These are phyloP conservation scores for Hedychridium roseum DNA, from an alignment of 2,888 invertebrate genomes.

Conservation along the genomic window DNA sequence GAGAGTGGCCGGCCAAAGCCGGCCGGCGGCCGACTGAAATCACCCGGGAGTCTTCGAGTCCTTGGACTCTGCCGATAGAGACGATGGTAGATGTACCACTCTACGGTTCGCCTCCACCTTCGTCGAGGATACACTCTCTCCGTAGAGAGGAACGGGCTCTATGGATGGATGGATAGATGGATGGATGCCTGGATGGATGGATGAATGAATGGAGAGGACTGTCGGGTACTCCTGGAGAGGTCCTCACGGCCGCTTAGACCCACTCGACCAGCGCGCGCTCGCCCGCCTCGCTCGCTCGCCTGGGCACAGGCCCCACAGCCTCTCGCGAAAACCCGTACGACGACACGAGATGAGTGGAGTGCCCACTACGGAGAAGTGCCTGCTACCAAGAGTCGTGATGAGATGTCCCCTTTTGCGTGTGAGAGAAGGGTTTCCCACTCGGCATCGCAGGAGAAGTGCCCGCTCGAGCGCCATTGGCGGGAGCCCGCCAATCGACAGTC, in stretches of 20 bases:
- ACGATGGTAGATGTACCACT: slow-evolving; percentile 59
- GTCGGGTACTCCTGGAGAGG: slow-evolving; percentile 64
- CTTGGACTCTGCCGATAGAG: slow-evolving; percentile 58
- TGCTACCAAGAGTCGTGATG: slow-evolving; percentile 63
- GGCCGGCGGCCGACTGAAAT: slow-evolving; percentile 63
- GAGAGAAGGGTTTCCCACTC: slow-evolving; percentile 52
- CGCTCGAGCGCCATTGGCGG: slow-evolving; percentile 23
- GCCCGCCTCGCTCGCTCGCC: slow-evolving; percentile 48
- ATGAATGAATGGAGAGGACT: slow-evolving; percentile 58
- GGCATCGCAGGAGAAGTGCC: slow-evolving; percentile 10
- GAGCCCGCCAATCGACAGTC: slow-evolving; percentile 17
- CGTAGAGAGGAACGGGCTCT: slow-evolving; percentile 37
- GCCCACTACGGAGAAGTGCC: slow-evolving; percentile 63
- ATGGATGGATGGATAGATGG: slow-evolving; percentile 51
- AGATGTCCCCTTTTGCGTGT: slow-evolving; percentile 62
- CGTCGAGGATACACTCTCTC: slow-evolving; percentile 45
- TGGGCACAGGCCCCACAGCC: slow-evolving; percentile 51
- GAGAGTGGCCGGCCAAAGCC: slow-evolving; percentile 60
- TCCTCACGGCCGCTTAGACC: slow-evolving; percentile 64
- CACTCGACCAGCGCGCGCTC: slow-evolving; percentile 58
- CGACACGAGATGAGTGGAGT: slow-evolving; percentile 62
- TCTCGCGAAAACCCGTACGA: slow-evolving; percentile 57
- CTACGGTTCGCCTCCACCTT: slow-evolving; percentile 59
- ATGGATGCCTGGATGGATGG: slow-evolving; percentile 54
- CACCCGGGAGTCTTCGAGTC: slow-evolving; percentile 59